A percentile compares a stretch with the other conserved stretches of the same genome.
Conservation (phyloP, 2,888 invertebrate genomes). For the Drosophila lutescens region DNA sequence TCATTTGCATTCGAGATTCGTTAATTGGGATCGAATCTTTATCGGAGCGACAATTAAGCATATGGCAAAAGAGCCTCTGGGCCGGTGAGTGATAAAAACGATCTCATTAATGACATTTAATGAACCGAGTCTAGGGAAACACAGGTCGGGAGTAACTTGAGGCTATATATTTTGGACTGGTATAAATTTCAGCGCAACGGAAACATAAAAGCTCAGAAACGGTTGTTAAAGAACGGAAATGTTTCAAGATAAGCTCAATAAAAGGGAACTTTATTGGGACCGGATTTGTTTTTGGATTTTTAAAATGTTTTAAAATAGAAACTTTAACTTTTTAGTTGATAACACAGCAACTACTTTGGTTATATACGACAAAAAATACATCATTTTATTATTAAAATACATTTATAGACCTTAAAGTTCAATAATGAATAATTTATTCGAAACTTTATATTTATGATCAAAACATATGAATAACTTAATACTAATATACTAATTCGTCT, state of each 20-base stretch:
- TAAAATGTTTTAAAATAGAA: background rate
- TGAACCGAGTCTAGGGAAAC: conserved; percentile 36
- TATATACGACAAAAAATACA: too few relatives aligned
- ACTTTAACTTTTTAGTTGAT: background rate
- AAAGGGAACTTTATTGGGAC: conserved; percentile 7
- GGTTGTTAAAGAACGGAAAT: conserved; percentile 63
- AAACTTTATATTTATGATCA: background rate
- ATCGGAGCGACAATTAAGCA: conserved; percentile 69
- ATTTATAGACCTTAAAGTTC: background rate
- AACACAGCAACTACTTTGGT: too few relatives aligned
- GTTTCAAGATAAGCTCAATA: conserved; percentile 46
- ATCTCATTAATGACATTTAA: conserved; percentile 67
- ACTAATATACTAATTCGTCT: background rate
- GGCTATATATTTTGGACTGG: background rate
- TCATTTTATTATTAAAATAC: too few relatives aligned
- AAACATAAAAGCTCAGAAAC: conserved; percentile 62
- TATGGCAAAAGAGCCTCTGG: conserved; percentile 53
- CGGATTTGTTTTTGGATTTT: background rate
- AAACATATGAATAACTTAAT: background rate
- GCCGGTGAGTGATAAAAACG: conserved; percentile 56
- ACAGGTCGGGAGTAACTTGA: conserved; percentile 24
- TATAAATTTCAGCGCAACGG: conserved; percentile 58
- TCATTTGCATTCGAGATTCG: conserved; percentile 70
- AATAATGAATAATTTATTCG: background rate
- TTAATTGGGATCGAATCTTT: conserved; percentile 69